phyloP scores from a whole-genome alignment of 2,888 invertebrate genomes.

The Podabrus alpinus region DNA sequence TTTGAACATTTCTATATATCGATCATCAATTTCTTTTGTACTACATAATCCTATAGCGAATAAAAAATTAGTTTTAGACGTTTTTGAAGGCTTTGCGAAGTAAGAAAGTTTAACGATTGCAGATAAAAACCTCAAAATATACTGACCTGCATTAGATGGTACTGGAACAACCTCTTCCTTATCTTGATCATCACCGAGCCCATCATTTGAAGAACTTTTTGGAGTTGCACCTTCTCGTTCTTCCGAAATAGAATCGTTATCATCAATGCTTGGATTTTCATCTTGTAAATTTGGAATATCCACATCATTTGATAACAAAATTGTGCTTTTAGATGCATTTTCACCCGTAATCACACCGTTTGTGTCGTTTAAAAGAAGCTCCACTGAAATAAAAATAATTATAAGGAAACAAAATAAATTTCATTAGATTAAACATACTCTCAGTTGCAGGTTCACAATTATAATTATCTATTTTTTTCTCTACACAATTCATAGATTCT shows the following conservation, averaged over 20 bases:
- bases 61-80: neutral
- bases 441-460: neutral
- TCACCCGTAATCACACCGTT: neutral
- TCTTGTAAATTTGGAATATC: neutral
- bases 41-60: neutral
- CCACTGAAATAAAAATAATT: neutral
- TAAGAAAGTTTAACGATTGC: neutral
- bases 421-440: neutral
- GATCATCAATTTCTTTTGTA: neutral
- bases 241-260: neutral
- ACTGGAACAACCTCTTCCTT: neutral
- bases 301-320: neutral
- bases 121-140: neutral
- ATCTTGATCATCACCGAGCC: neutral
- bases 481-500: neutral
- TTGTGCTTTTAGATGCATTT: neutral
- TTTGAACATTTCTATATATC: neutral
- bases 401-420: neutral
- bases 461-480: neutral
- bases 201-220: neutral
- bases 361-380: neutral
- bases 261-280: neutral
- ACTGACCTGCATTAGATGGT: neutral
- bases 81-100: neutral
- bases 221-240: neutral